phyloP scores from a whole-genome alignment of 2,888 invertebrate genomes.

The Troglohyphantes excavatus region DNA sequence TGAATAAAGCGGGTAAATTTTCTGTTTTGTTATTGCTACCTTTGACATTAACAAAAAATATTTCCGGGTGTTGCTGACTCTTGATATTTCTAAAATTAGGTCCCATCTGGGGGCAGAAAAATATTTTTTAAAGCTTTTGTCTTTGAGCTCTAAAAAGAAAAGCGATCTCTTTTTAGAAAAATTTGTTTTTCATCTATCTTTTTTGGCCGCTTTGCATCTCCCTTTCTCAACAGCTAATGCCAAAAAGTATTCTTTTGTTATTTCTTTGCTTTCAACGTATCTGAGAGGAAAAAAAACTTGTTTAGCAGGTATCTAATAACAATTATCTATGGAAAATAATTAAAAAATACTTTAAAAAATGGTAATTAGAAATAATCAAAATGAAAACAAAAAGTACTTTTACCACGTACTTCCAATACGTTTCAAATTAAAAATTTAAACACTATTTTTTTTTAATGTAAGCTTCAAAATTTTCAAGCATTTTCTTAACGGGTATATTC shows the following conservation, averaged over 20 bases:
- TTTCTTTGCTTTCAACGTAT: neutral
- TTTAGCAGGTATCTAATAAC: too few species aligned
- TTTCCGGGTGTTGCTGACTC: constrained; percentile 53
- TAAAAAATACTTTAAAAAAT: too few species aligned
- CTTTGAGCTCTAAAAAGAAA: constrained; percentile 55
- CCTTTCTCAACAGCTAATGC: constrained; percentile 5
- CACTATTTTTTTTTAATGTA: too few species aligned
- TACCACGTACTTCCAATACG: too few species aligned
- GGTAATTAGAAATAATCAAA: too few species aligned
- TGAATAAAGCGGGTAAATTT: constrained; percentile 29
- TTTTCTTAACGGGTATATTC: too few species aligned
- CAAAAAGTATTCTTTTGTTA: constrained; percentile 20
- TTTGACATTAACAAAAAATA: constrained; percentile 46
- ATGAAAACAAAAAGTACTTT: too few species aligned
- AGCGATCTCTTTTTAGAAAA: constrained; percentile 55
- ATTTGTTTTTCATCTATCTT: constrained; percentile 37
- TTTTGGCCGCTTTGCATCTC: constrained; percentile 17
- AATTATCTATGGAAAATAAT: too few species aligned
- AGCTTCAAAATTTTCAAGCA: too few species aligned
- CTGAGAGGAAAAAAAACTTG: too few species aligned
- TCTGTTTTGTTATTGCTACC: constrained; percentile 17
- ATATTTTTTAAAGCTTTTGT: constrained; percentile 67
- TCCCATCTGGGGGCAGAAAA: constrained; percentile 17
- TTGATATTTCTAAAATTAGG: constrained; percentile 59
- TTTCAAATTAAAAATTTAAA: too few species aligned